Conservation (phyloP, 2,797 vertebrate genomes). For the Apogon hyalosoma region DNA sequence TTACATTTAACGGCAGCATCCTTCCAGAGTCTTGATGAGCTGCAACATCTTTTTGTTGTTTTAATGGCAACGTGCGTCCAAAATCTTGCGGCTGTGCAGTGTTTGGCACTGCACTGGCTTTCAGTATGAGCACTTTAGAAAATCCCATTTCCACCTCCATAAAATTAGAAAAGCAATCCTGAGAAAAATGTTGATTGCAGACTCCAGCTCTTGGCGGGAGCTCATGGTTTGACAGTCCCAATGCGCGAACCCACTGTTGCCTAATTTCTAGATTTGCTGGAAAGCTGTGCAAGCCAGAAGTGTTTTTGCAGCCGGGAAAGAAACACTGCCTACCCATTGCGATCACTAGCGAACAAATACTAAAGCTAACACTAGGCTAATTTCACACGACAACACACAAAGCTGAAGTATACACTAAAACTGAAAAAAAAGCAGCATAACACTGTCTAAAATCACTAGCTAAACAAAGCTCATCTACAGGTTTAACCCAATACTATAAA, state of each 20-base stretch:
- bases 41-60: too few species aligned
- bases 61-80: too few species aligned
- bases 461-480: too few species aligned
- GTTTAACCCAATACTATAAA: too few species aligned
- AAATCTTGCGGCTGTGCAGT: neutral
- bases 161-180: neutral
- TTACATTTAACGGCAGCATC: too few species aligned
- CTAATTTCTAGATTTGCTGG: neutral
- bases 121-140: neutral
- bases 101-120: neutral
- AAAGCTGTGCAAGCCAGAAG: neutral
- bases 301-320: neutral
- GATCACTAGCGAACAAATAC: too few species aligned
- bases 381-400: too few species aligned
- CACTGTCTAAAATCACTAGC: too few species aligned
- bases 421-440: too few species aligned
- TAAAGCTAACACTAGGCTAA: too few species aligned
- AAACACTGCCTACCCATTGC: neutral
- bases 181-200: neutral
- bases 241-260: neutral
- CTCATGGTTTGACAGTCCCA: neutral
- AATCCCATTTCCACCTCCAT: neutral
- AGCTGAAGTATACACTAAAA: too few species aligned
- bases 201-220: neutral
- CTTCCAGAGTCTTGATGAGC: too few species aligned